Base-by-base conservation (phyloP, 2,888 invertebrate genomes). In the Orthosia gothica region DNA sequence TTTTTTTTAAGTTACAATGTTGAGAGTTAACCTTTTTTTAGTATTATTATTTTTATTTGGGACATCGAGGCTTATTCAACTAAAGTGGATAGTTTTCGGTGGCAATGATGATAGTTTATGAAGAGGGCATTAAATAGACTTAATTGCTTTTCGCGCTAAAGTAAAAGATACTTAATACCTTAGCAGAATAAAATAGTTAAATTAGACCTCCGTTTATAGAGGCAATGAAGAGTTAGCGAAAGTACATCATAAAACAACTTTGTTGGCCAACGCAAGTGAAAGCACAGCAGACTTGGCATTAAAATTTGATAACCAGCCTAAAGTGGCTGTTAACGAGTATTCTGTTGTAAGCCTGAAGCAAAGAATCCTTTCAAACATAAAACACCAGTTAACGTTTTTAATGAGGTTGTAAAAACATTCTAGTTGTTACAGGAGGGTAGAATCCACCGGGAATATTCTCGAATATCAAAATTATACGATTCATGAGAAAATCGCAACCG, bases 331-430 rank as follows among this genome's bases (percentile, higher is more conserved):
- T 81, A 86, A 84, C 81, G 74, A 81, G 75, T 76, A 77, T 76
- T 77, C 74, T 70, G 64, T 74, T 77, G 79, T 84, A 75, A 84
- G 73, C 70, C 75, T 52, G 65, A 64, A 79, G 84, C 76, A 77
- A 84, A 75, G 81, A 86, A 78, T 77, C 84, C 76, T 83, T 83
- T 73, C 67, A 54, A 73, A 79, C 84, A 79, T 85, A 79, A 85
- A 86, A 81, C 76, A 64, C 74, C 78, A 71, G 84, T 83, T 79
- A 86, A 83, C 70, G 65, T 65, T 70, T 76, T 83, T 79, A 86
- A 85, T 81, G 81, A 86, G 74, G 85, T 69, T 78, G 74, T 86
- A 83, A 86, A 85, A 86, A 81, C 86, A 86, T 76, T 78, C 70
- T 82, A 82, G 84, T 84, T 77, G 76, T 70, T 76, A 70, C 71